Conservation (phyloP, 2,888 invertebrate species). For the Eristalis tenax region DNA sequence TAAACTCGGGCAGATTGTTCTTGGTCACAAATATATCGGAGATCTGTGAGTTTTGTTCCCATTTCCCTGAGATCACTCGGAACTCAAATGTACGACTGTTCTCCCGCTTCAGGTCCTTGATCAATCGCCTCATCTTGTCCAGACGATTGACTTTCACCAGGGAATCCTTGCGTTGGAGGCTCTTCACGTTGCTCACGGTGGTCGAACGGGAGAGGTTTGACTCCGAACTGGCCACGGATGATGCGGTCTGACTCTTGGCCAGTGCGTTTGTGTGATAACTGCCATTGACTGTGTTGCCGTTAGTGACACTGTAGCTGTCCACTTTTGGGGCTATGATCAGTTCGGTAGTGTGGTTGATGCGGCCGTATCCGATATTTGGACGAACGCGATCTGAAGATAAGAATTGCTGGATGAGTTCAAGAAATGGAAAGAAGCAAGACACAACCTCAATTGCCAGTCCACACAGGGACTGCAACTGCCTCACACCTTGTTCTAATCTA, state of each 20-base stretch:
- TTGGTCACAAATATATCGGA: constrained; percentile 79
- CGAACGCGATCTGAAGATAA: constrained; percentile 82
- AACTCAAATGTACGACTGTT: constrained; percentile 78
- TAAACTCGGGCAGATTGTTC: constrained; percentile 78
- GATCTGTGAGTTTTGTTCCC: constrained; percentile 78
- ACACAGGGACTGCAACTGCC: too few relatives aligned
- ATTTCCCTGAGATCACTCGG: constrained; percentile 78
- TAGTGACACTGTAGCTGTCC: constrained; percentile 73
- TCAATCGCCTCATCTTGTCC: constrained; percentile 79
- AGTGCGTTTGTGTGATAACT: constrained; percentile 66
- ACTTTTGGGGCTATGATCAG: constrained; percentile 81
- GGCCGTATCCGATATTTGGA: constrained; percentile 83
- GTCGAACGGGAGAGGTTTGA: constrained; percentile 76
- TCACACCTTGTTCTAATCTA: too few relatives aligned
- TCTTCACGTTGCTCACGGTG: constrained; percentile 76
- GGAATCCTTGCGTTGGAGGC: constrained; percentile 72
- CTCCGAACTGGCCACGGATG: constrained; percentile 58
- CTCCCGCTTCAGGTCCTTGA: constrained; percentile 78
- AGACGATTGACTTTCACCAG: constrained; percentile 74
- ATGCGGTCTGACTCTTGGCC: constrained; percentile 68
- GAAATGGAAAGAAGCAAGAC: too few relatives aligned
- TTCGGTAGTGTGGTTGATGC: constrained; percentile 84
- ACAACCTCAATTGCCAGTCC: too few relatives aligned
- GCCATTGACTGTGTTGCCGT: constrained; percentile 70
- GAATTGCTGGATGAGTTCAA: neutral